phyloP scores from a whole-genome alignment of 2,888 invertebrate genomes.

The Venustoraphidia nigricollis region DNA sequence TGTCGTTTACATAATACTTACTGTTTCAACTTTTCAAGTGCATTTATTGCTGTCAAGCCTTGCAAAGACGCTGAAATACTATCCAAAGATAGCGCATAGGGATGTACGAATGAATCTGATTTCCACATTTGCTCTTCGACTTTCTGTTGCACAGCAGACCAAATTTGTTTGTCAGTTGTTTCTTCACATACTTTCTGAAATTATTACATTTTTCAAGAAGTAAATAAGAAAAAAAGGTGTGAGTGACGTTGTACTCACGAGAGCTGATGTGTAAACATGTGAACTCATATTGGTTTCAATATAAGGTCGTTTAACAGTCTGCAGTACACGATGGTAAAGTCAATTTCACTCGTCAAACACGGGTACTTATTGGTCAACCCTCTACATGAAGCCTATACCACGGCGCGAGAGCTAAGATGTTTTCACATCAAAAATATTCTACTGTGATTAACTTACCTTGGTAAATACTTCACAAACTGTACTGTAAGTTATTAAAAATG shows the following conservation, averaged over 20 bases:
- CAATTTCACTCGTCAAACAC: no score
- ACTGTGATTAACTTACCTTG: constrained; percentile 27
- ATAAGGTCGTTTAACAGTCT: no score
- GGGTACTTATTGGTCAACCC: no score
- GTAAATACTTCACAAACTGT: constrained; percentile 30
- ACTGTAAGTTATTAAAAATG: constrained; percentile 44
- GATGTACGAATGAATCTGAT: constrained; percentile 35
- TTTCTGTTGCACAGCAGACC: constrained; percentile 40
- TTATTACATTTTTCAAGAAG: constrained; percentile 14
- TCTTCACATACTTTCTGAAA: constrained; percentile 25
- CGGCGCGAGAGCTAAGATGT: no score
- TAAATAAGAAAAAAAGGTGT: constrained; percentile 8
- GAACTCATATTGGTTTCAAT: no score
- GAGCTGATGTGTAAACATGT: neutral
- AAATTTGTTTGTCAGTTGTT: constrained; percentile 25
- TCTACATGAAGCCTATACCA: no score
- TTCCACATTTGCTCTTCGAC: constrained; percentile 35
- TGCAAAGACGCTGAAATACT: constrained; percentile 38
- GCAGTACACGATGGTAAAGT: no score
- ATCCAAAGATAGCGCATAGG: constrained; percentile 61
- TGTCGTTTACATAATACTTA: constrained; percentile 10
- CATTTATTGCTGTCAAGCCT: constrained; percentile 31
- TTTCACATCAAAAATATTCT: no score
- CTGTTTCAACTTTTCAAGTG: constrained; percentile 23
- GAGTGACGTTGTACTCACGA: neutral